Base-by-base conservation (phyloP, 1,140 invertebrate species). In the Drosophila neocordata region DNA sequence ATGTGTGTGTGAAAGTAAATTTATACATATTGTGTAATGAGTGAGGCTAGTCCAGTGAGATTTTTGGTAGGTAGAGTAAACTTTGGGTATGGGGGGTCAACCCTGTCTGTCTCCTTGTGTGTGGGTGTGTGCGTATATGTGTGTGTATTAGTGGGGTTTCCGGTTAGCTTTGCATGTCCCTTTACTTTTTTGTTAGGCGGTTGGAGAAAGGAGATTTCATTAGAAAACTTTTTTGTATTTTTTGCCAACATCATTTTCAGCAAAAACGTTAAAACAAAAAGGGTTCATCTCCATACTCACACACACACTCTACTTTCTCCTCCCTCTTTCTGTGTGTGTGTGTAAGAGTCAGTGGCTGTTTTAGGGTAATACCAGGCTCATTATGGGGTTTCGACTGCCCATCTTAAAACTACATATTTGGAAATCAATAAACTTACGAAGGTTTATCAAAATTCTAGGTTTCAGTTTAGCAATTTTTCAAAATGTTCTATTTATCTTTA, bases 221-320 rank as follows among this genome's bases (percentile, higher is more conserved):
- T 82, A 82, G 78, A 87, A 87, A 87, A 71, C 69, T 72, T 77
- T 74, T 65, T 34, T 48, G 15, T 48, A 2, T 73, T 66, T 59
- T 84, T 76, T 48, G 69, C 69, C 77, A 76, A 69, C 72, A 73
- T 84, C 69, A 84, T 79, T 73, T 71, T 78, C 53, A 58, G 75
- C 65, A 51, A 70, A 64, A 77, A 74, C 68, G 74, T 67, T 55
- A 73, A 77, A 73, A 77, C 69, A 82, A 85, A 88, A 85, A 85
- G 78, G 83, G 83, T 87, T 87, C 69, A 44, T 56, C 27, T 56
- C 60, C 56, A 35, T 35, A 34, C 11, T 24, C 31, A 31, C 18
- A 35, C 63, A 18, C 35, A 9, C 38, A 8, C 1, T 18, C 51
- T n/a, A 44, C 7, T 60, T n/a, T 8, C 5, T 31, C 27, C 31